Percentiles rank a stretch among this genome's conserved stretches.
Conservation (phyloP, 2,888 invertebrate species). For the Drosophila yooni region DNA sequence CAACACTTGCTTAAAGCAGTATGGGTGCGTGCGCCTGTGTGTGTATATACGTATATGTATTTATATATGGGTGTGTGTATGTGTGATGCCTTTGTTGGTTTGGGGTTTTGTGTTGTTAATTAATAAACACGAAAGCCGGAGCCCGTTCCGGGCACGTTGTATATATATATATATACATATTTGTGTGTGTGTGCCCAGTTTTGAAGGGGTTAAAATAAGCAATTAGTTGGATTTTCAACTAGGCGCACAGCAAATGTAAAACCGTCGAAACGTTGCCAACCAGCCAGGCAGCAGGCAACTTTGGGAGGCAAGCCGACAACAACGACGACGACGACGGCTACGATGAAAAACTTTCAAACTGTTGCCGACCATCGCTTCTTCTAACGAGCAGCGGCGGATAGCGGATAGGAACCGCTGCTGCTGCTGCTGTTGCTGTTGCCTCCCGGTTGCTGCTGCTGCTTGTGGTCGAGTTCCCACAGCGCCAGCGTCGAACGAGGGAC, state of each 20-base stretch:
- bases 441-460: constrained; percentile 5
- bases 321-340: constrained; percentile 61
- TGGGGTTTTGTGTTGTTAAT: constrained; percentile 81
- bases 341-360: constrained; percentile 77
- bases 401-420: constrained; percentile 63
- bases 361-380: constrained; percentile 70
- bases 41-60: constrained; percentile 20
- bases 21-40: constrained; percentile 35
- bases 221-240: constrained; percentile 81
- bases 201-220: constrained; percentile 84
- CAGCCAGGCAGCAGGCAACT: constrained; percentile 53
- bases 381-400: constrained; percentile 63
- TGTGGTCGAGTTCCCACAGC: constrained; percentile 39
- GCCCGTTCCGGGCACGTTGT: constrained; percentile 56
- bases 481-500: constrained; percentile 25
- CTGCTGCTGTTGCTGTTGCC: constrained; percentile 1
- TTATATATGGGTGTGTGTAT: constrained; percentile 35
- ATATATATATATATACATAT: constrained; percentile 26
- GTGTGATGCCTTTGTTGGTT: constrained; percentile 72
- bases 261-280: constrained; percentile 64
- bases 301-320: constrained; percentile 60
- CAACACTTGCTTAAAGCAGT: constrained; percentile 73
- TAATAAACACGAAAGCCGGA: constrained; percentile 80
- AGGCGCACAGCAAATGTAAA: constrained; percentile 76
- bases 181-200: constrained; percentile 64